Evolutionary conservation across 2,888 invertebrate genomes (phyloP).

Genomic region (Pandemis cinnamomeana): DNA sequence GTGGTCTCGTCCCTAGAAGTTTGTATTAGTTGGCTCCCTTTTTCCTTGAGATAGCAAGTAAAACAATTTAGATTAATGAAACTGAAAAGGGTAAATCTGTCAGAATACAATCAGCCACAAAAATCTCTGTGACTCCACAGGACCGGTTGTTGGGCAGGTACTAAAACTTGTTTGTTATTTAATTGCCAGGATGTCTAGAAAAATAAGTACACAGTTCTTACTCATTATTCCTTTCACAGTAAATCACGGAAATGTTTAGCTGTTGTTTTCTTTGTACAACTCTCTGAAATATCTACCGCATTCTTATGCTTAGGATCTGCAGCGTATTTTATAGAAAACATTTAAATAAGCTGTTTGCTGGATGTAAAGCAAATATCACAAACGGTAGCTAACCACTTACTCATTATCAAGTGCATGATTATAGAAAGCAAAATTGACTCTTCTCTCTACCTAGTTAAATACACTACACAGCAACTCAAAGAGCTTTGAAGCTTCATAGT

Average conservation of each 20-base stretch:
- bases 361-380: too few relatives aligned
- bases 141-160: neutral
- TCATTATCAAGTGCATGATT: too few relatives aligned
- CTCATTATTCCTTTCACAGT: slow-evolving; percentile 1
- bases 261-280: neutral
- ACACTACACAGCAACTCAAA: neutral
- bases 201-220: neutral
- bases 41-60: neutral
- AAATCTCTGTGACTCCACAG: slow-evolving; percentile 13
- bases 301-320: too few relatives aligned
- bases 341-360: too few relatives aligned
- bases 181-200: neutral
- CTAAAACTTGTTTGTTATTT: neutral
- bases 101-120: neutral
- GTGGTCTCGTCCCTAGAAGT: neutral
- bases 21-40: neutral
- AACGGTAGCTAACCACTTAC: too few relatives aligned
- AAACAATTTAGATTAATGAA: neutral
- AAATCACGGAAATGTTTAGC: neutral
- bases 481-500: neutral
- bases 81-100: neutral
- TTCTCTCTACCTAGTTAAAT: too few relatives aligned
- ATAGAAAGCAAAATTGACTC: too few relatives aligned
- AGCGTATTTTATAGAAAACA: too few relatives aligned
- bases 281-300: neutral